A percentile compares a stretch with the other conserved stretches of the same genome.
Evolutionary conservation across 23 tunicate species (phyloP).

Genomic region (Ciona savignyi): DNA sequence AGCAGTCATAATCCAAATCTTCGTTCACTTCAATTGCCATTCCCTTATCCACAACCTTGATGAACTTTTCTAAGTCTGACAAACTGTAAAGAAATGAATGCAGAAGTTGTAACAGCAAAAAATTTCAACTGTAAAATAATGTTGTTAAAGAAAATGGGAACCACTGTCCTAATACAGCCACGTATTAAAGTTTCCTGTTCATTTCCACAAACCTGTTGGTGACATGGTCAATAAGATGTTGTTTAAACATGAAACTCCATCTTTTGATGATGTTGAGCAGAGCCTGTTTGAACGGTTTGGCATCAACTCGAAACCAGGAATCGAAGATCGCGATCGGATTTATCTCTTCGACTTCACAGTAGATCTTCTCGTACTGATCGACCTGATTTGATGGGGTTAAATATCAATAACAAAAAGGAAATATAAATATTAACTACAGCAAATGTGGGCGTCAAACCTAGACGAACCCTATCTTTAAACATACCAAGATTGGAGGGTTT

Average conservation of each 20-base stretch:
- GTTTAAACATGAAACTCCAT: conserved; percentile 99
- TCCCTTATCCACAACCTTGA: conserved; percentile 81
- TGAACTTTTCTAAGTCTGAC: conserved; percentile 77
- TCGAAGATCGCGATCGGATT: conserved; percentile 85
- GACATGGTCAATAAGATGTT: conserved; percentile 97
- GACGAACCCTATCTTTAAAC: too few relatives aligned
- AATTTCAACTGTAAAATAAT: too few relatives aligned
- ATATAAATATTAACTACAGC: too few relatives aligned
- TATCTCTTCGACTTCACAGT: conserved; percentile 94
- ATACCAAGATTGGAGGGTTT: too few relatives aligned
- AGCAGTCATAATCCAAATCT: conserved; percentile 65
- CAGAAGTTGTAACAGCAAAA: not conserved
- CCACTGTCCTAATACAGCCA: too few relatives aligned
- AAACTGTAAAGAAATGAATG: conserved; percentile 32
- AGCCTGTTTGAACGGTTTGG: conserved; percentile 96
- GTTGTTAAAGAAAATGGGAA: not conserved
- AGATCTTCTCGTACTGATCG: conserved; percentile 87
- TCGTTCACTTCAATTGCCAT: conserved; percentile 65
- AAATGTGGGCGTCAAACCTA: too few relatives aligned
- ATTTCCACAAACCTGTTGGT: conserved; percentile 63
- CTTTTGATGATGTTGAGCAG: conserved; percentile 92
- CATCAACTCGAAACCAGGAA: conserved; percentile 91
- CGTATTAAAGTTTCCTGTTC: too few relatives aligned
- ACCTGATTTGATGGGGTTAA: conserved; percentile 49
- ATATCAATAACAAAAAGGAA: too few relatives aligned